Base-by-base conservation (phyloP, 2,888 invertebrate genomes). In the Embidobia sp. region DNA sequence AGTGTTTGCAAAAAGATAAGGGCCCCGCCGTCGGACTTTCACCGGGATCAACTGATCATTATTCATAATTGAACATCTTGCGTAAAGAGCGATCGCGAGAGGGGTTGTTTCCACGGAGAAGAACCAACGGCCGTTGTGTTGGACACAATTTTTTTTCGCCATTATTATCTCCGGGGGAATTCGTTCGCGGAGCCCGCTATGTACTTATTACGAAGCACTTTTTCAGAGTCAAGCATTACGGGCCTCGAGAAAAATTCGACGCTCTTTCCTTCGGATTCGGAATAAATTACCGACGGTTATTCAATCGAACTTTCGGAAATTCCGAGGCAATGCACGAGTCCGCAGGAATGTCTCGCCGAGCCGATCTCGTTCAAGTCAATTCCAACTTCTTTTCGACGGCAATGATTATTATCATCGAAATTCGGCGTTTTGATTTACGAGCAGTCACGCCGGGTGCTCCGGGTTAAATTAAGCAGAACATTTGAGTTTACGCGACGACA, bases 31-130 rank as follows among this genome's bases (percentile, higher is more conserved):
- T 6, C 10, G 18, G 10, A 44, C 10, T 53, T 64, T 76, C 11
- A n/a, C 48, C 16, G 4, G 55, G 40, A 22, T 22, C 22, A 22
- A 70, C 53, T 40, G 33, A 15, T 48, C 57, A 53, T 63, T 63
- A 77, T 73, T 57, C 72, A 72, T 67, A 77, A 73, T 63, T 63
- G 67, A 67, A 73, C 77, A 53, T 66, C 40, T 22, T 57, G 63
- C 48, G 70, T n/a, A 61, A 67, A 61, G 33, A 66, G 48, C 49
- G 27, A 55, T 53, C 37, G 42, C 16, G 33, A 55, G 35, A 42
- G 37, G 59, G 70, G 35, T 37, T 53, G 61, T 27, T 37, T 48
- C 13, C 59, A 18, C 11, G 40, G 40, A 48, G 33, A 37, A n/a
- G n/a, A n/a, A n/a, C n/a, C n/a, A 37, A 55, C 46, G 51, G 42